These are phyloP conservation scores for Hirtodrosophila trivittata DNA, from an alignment of 2,888 invertebrate species.

Conservation along the genomic window DNA sequence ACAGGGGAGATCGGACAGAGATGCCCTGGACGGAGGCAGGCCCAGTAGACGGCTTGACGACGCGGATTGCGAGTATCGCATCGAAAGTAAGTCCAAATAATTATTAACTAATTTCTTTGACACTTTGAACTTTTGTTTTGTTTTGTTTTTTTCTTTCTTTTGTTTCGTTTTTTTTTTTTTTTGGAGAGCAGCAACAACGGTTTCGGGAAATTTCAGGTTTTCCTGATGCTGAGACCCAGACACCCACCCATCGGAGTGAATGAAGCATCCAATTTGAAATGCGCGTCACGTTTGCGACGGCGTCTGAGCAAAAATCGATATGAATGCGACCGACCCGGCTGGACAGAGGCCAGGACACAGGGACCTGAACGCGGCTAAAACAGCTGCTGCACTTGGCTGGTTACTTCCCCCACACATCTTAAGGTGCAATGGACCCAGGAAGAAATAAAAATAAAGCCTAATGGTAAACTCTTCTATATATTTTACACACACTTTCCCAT, in stretches of 20 bases:
- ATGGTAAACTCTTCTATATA: slow-evolving; percentile 6
- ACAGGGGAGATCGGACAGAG: neutral
- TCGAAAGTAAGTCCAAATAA: slow-evolving; percentile 41
- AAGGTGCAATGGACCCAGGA: slow-evolving; percentile 50
- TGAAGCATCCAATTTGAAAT: slow-evolving; percentile 43
- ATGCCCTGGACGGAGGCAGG: neutral
- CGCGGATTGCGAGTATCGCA: slow-evolving; percentile 11
- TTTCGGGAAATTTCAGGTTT: slow-evolving; percentile 1
- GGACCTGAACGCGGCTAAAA: slow-evolving; percentile 12
- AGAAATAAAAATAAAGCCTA: slow-evolving; percentile 2
- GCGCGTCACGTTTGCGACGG: slow-evolving; percentile 68
- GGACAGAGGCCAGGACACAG: slow-evolving; percentile 40
- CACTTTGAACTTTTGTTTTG: slow-evolving; percentile 49
- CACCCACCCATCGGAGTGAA: neutral
- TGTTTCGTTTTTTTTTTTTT: no score
- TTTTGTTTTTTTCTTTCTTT: neutral
- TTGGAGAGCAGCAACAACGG: neutral
- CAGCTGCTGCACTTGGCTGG: slow-evolving; percentile 37
- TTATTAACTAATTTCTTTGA: slow-evolving; percentile 68
- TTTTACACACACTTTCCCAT: slow-evolving; percentile 21
- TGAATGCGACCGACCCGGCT: slow-evolving; percentile 20
- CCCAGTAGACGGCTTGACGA: slow-evolving; percentile 26
- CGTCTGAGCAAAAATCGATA: slow-evolving; percentile 72
- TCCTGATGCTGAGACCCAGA: neutral
- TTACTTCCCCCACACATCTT: neutral